These are phyloP conservation scores for Lucifuga dentata DNA, from an alignment of 2,113 vertebrate genomes.

Conservation along the genomic window DNA sequence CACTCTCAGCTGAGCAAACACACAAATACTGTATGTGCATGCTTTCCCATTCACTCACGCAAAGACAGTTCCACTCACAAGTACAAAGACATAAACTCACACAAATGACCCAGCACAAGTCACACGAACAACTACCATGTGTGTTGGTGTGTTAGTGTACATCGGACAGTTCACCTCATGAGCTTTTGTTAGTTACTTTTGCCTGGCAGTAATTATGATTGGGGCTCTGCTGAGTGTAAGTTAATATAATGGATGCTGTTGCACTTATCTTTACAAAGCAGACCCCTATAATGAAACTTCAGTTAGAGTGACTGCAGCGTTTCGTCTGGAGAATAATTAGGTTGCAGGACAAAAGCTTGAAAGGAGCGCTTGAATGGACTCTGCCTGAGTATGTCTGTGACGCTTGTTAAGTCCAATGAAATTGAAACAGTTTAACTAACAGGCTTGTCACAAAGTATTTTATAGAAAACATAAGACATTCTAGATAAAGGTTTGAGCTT, in stretches of 20 bases:
- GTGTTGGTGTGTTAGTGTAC: slow-evolving; percentile 25
- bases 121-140: not conserved
- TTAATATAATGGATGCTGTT: slow-evolving; percentile 55
- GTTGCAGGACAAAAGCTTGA: slow-evolving; percentile 37
- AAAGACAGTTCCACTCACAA: slow-evolving; percentile 6
- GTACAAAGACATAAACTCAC: slow-evolving; percentile 7
- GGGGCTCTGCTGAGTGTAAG: slow-evolving; percentile 47
- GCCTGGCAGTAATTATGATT: slow-evolving; percentile 59
- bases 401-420: slow-evolving; percentile 4
- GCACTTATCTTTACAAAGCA: slow-evolving; percentile 74
- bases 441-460: not conserved
- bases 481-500: not conserved
- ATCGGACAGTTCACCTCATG: slow-evolving; percentile 5
- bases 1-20: slow-evolving; percentile 13
- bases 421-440: slow-evolving; percentile 8
- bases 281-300: slow-evolving; percentile 66
- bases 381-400: not conserved
- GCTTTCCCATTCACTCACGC: not conserved
- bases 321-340: slow-evolving; percentile 56
- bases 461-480: too few species aligned
- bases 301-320: slow-evolving; percentile 50
- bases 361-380: not conserved
- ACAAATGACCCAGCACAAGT: slow-evolving; percentile 17
- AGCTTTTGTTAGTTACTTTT: slow-evolving; percentile 22
- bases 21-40: too few species aligned